phyloP scores from a whole-genome alignment of 2,888 invertebrate genomes.

The Spodoptera picta region DNA sequence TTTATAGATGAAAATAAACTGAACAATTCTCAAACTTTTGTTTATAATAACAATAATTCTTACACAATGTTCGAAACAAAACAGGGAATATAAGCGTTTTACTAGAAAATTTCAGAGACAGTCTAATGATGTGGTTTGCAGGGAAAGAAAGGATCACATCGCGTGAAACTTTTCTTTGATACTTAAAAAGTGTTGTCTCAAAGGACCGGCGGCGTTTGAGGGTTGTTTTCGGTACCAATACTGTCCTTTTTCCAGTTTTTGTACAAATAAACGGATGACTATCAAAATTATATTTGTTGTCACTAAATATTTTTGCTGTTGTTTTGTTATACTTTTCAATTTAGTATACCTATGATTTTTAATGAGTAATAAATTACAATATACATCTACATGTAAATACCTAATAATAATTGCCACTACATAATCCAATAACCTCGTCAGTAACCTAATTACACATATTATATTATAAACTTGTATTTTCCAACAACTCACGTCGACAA shows the following conservation, averaged over 20 bases:
- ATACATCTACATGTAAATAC: no score
- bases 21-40: not conserved
- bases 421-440: no score
- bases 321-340: no score
- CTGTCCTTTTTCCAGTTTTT: slow-evolving; percentile 39
- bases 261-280: slow-evolving; percentile 41
- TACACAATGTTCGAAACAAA: slow-evolving; percentile 8
- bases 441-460: not conserved
- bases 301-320: not conserved
- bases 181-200: slow-evolving; percentile 66
- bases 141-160: slow-evolving; percentile 60
- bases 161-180: slow-evolving; percentile 61
- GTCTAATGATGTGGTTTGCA: slow-evolving; percentile 73
- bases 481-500: no score
- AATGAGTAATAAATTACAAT: no score
- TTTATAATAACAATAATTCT: slow-evolving; percentile 4
- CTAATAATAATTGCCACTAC: no score
- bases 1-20: not conserved
- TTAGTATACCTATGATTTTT: not conserved
- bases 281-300: not conserved
- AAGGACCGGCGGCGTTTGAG: slow-evolving; percentile 51
- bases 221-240: slow-evolving; percentile 50
- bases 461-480: no score
- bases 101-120: slow-evolving; percentile 45
- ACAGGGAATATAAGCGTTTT: slow-evolving; percentile 33